phyloP scores from a whole-genome alignment of 2,888 invertebrate genomes.

The Melanargia galathea region DNA sequence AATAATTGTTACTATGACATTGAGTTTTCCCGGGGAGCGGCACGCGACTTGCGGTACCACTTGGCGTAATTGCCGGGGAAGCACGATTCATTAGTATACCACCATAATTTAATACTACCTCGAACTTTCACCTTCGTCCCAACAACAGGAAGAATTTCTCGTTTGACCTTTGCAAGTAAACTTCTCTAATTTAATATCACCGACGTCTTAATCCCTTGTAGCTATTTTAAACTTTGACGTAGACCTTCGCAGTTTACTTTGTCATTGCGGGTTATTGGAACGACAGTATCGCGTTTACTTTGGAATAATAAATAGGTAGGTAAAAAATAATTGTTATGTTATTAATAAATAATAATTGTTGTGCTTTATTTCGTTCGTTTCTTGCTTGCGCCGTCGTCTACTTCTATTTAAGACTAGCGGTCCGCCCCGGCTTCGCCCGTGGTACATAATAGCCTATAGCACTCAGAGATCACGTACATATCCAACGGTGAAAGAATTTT shows the following conservation, averaged over 20 bases:
- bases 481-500: too few species aligned
- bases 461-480: too few species aligned
- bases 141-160: slow-evolving; percentile 55
- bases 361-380: slow-evolving; percentile 1
- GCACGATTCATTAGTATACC: slow-evolving; percentile 66
- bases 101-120: slow-evolving; percentile 66
- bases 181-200: slow-evolving; percentile 47
- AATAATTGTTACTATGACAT: slow-evolving; percentile 45
- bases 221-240: slow-evolving; percentile 19
- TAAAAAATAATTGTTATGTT: too few species aligned
- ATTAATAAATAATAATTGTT: too few species aligned
- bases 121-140: slow-evolving; percentile 68
- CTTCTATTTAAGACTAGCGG: too few species aligned
- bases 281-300: slow-evolving; percentile 16
- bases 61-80: slow-evolving; percentile 68
- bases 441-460: too few species aligned
- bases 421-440: too few species aligned
- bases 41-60: slow-evolving; percentile 73
- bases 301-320: not conserved
- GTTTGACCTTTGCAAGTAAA: slow-evolving; percentile 55
- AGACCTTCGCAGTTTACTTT: slow-evolving; percentile 22
- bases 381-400: not conserved
- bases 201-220: slow-evolving; percentile 34
- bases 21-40: slow-evolving; percentile 57
- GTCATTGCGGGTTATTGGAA: slow-evolving; percentile 1